Conservation (phyloP, 2,797 vertebrate genomes). For the Dicrostonyx torquatus region DNA sequence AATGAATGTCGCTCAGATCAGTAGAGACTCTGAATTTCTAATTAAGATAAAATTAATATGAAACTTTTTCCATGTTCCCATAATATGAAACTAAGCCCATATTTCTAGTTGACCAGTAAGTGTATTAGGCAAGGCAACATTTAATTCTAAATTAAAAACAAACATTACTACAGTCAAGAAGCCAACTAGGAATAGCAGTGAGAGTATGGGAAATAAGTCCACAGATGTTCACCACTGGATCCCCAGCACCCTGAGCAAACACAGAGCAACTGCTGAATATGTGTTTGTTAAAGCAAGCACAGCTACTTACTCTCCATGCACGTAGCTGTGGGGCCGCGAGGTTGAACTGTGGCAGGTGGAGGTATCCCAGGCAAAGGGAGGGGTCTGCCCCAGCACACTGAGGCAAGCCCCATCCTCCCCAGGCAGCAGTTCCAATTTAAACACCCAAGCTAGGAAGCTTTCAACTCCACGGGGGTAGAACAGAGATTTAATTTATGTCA, state of each 20-base stretch:
- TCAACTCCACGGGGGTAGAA: not conserved
- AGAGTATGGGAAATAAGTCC: not conserved
- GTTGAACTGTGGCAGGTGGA: not conserved
- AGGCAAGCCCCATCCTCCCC: not conserved
- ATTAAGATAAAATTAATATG: constrained; percentile 18
- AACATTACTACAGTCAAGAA: not conserved
- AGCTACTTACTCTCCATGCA: not conserved
- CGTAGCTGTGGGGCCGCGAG: not conserved
- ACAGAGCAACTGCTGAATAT: not conserved
- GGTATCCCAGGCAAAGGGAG: not conserved
- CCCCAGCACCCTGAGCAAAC: not conserved
- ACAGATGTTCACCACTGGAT: not conserved
- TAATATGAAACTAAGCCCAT: no score
- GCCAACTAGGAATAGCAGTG: not conserved
- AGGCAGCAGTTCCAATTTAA: not conserved
- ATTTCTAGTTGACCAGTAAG: constrained; percentile 29
- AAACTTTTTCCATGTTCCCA: not conserved
- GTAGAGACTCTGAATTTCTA: constrained; percentile 20
- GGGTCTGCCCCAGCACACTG: not conserved
- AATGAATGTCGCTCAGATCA: not conserved
- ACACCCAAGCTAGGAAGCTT: not conserved
- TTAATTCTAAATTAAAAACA: constrained; percentile 60
- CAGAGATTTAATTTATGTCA: not conserved
- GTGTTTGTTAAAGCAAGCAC: not conserved
- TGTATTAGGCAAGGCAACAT: not conserved